A percentile compares a stretch with the other conserved stretches of the same genome.
phyloP scores from a whole-genome alignment of 2,113 vertebrate species.

The Anas platyrhynchos region DNA sequence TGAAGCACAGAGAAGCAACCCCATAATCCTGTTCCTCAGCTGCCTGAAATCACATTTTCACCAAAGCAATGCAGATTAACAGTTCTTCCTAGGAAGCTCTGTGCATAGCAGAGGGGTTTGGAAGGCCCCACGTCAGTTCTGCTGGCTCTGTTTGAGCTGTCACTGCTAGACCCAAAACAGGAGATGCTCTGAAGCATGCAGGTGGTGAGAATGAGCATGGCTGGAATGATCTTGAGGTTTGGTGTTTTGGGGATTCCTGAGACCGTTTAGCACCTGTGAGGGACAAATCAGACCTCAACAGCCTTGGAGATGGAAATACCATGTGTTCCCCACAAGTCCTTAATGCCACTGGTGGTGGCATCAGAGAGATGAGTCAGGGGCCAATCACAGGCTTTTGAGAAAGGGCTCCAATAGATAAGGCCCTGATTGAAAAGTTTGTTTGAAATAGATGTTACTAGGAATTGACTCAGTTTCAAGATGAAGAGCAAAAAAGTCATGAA shows the following conservation, averaged over 20 bases:
- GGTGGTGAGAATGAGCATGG: fast-evolving
- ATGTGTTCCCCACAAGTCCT: background rate
- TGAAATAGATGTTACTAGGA: background rate
- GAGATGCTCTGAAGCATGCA: background rate
- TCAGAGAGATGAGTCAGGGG: background rate
- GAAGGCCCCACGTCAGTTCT: background rate
- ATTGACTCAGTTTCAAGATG: background rate
- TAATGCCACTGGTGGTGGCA: background rate
- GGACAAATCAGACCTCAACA: background rate
- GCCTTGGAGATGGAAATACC: background rate
- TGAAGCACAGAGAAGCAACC: background rate
- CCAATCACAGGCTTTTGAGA: background rate
- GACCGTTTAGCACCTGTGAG: fast-evolving
- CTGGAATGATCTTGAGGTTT: background rate
- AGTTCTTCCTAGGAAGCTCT: background rate
- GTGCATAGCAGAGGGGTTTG: background rate
- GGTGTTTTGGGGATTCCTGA: background rate
- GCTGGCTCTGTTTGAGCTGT: background rate
- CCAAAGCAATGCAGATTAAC: background rate
- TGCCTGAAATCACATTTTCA: background rate
- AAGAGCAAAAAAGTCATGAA: background rate
- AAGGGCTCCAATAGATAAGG: background rate
- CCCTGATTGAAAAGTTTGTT: background rate
- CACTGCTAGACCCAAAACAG: background rate
- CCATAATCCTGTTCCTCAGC: background rate